These are phyloP conservation scores for Nymphalis urticae DNA, from an alignment of 2,888 invertebrate genomes.

Conservation along the genomic window DNA sequence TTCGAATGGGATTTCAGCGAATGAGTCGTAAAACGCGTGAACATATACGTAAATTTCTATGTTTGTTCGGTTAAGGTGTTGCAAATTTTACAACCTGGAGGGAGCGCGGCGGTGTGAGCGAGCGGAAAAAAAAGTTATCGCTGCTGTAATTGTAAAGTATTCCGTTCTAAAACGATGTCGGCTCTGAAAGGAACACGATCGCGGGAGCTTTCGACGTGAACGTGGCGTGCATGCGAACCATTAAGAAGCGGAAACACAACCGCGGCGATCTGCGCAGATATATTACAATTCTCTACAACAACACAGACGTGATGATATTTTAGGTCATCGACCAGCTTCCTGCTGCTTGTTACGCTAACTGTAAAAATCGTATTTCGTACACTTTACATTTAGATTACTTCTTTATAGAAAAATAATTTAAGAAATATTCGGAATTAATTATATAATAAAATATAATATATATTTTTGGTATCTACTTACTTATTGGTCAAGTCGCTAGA, in stretches of 20 bases:
- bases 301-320: constrained; percentile 24
- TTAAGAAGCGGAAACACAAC: constrained; percentile 53
- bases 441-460: too few species aligned
- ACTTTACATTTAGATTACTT: neutral
- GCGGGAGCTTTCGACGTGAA: constrained; percentile 41
- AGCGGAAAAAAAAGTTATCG: constrained; percentile 51
- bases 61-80: constrained; percentile 20
- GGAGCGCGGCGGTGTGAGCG: constrained; percentile 32
- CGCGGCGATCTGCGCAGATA: constrained; percentile 59
- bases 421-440: too few species aligned
- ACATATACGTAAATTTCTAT: constrained; percentile 14
- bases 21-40: neutral
- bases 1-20: constrained; percentile 7
- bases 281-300: constrained; percentile 62
- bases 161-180: constrained; percentile 42
- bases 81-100: constrained; percentile 25
- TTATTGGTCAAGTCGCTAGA: too few species aligned
- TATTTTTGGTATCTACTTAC: too few species aligned
- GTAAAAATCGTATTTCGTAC: constrained; percentile 5
- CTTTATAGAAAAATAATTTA: neutral
- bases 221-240: constrained; percentile 48
- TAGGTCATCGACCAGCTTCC: constrained; percentile 30
- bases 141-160: constrained; percentile 49
- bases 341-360: constrained; percentile 11
- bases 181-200: constrained; percentile 28